Base-by-base conservation (phyloP, 2,797 vertebrate species). In the Coreius guichenoti region DNA sequence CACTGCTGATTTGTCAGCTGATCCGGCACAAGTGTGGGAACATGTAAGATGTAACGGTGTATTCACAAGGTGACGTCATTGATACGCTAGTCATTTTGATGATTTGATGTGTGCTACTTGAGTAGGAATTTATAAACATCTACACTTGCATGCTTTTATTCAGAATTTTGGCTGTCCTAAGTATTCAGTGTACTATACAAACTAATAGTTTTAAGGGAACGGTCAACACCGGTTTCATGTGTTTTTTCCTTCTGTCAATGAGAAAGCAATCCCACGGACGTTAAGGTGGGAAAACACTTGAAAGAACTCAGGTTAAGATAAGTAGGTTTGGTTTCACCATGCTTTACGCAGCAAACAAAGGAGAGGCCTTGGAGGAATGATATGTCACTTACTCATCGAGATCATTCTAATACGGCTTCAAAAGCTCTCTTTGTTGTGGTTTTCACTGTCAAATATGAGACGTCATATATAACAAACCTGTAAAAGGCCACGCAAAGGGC, bases 311-410 rank as follows among this genome's bases (percentile, higher is more conserved):
- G 78, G 49, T 51, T 39, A 76, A 83, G 13, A 8, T 33, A 74
- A 31, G 67, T 12, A 56, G 77, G 69, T 65, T 85, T 39, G 43
- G 43, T 85, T 85, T 85, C 84, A 85, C 31, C 13, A 6, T 36
- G 56, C 29, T 85, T 73, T 80, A 65, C 43, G 68, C 73, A 6
- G 81, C 67, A 78, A 82, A 86, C 72, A 83, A 86, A 87, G 63
- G 31, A 80, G 36, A 80, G 39, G 23, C 87, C 51, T 58, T 26
- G 33, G 58, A 78, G 84, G 49, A 83, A 58, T 80, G 56, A 67
- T 77, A 78, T 16, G 75, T 70, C 72, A 49, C 47, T 88, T 86
- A 86, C 80, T 88, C 87, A 88, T 81, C n/a, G 9, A 47, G 69
- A 70, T 81, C 63, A 43, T 21, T 77, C n/a, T 43, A 39, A 14